Base-by-base conservation (phyloP, 2,888 invertebrate species). In the Drosophila pegasa region DNA sequence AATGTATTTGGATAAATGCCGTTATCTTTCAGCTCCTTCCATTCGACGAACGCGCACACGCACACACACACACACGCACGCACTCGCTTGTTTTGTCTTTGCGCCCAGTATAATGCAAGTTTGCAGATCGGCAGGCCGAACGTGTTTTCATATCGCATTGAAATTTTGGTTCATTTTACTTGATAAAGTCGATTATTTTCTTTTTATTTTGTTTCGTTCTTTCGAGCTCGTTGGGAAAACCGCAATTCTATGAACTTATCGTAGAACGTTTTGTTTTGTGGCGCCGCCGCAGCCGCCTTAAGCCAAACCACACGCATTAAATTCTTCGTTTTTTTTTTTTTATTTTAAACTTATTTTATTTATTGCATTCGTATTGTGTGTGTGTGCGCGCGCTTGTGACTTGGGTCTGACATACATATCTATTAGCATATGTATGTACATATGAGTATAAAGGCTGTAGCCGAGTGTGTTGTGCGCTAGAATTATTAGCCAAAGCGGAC, bases 101-200 rank as follows among this genome's bases (percentile, higher is more conserved):
- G 12, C 50, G 35, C 3, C 9, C 18, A 22, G 47, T 33, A 16
- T 14, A 45, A 10, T 16, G 16, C 56, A 18, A 29, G 22, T 55
- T 55, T 45, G 18, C 20, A 71, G 60, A 71, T 64, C 72, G 72
- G 71, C 72, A 29, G 72, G 71, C 76, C 76, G 73, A 73, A 57
- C 59, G 76, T 57, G 71, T 43, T 27, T 43, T 51, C 41, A 10
- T 33, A 31, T 43, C 51, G 27, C 38, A 27, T 10, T 33, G 22
- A 38, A 45, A 52, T 20, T 75, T 73, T 61, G 20, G 29, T 47
- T 54, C 43, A 40, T 22, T 58, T 25, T 40, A 47, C 35, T 62
- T 25, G 16, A 20, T 45, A 33, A 45, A n/a, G 14, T 38, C 9
- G 14, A 14, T 25, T n/a, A 12, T 40, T 20, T 12, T 12, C 1